Percentiles rank a stretch among this genome's conserved stretches.
These are phyloP conservation scores for Gambelia wislizenii DNA, from an alignment of 2,797 vertebrate genomes.

Conservation along the genomic window DNA sequence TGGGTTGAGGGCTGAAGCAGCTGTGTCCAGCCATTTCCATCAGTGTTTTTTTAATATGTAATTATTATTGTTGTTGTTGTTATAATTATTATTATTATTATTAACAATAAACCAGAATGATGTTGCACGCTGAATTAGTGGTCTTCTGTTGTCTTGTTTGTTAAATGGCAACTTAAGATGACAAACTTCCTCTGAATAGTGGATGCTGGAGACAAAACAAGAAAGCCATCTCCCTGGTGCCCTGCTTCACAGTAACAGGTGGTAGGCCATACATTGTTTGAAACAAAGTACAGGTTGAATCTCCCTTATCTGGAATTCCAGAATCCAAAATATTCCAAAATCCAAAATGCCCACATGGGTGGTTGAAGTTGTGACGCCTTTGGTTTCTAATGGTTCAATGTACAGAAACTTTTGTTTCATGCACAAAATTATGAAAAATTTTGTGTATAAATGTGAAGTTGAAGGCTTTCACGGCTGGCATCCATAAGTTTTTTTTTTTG, in stretches of 20 bases:
- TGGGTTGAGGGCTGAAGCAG: constrained; percentile 5
- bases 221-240: neutral
- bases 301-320: too few relatives aligned
- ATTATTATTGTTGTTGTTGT: constrained; percentile 21
- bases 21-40: constrained; percentile 34
- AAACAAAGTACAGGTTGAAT: neutral
- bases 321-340: too few relatives aligned
- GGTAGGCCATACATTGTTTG: neutral
- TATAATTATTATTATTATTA: constrained; percentile 26
- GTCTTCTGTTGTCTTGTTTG: neutral
- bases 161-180: neutral
- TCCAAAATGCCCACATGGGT: too few relatives aligned
- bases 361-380: too few relatives aligned
- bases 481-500: too few relatives aligned
- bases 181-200: neutral
- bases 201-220: neutral
- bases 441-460: too few relatives aligned
- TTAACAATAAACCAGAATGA: constrained; percentile 47
- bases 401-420: too few relatives aligned
- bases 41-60: constrained; percentile 36
- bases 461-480: too few relatives aligned
- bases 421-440: too few relatives aligned
- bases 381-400: too few relatives aligned
- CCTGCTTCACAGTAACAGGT: neutral
- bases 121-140: constrained; percentile 38